Evolutionary conservation across 2,888 invertebrate species (phyloP).

Genomic region (Melolontha melolontha): DNA sequence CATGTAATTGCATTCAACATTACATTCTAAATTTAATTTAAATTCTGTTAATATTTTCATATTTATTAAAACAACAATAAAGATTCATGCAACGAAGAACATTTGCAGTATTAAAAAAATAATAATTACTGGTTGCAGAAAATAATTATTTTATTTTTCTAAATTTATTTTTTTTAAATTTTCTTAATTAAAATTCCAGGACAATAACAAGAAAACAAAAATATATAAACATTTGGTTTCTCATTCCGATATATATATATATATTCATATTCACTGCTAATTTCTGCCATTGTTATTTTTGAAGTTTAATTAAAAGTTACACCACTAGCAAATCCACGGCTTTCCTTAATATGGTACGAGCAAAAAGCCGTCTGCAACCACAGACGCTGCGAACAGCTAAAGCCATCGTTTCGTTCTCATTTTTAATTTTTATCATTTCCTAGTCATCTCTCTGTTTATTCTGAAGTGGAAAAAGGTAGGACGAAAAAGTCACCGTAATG

Average conservation of each 20-base stretch:
- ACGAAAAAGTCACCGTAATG: constrained; percentile 13
- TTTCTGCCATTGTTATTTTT: constrained; percentile 59
- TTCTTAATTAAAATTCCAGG: constrained; percentile 31
- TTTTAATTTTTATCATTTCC: constrained; percentile 39
- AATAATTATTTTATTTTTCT: no score
- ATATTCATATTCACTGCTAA: constrained; percentile 56
- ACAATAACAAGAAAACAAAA: background rate
- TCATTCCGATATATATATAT: constrained; percentile 26
- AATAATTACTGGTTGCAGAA: no score
- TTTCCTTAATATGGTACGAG: constrained; percentile 43
- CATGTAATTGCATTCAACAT: no score
- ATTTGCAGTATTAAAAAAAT: no score
- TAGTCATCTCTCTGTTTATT: constrained; percentile 35
- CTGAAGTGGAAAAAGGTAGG: constrained; percentile 14
- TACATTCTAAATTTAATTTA: no score
- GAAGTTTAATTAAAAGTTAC: constrained; percentile 62
- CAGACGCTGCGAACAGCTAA: constrained; percentile 38
- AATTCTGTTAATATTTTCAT: no score
- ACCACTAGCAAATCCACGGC: constrained; percentile 58
- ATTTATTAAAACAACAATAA: no score
- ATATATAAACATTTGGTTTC: constrained; percentile 25
- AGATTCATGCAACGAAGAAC: no score
- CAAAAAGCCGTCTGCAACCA: constrained; percentile 36
- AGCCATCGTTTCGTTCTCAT: constrained; percentile 25
- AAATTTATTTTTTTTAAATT: background rate